Base-by-base conservation (phyloP, 2,888 invertebrate genomes). In the Apodemia mormo region DNA sequence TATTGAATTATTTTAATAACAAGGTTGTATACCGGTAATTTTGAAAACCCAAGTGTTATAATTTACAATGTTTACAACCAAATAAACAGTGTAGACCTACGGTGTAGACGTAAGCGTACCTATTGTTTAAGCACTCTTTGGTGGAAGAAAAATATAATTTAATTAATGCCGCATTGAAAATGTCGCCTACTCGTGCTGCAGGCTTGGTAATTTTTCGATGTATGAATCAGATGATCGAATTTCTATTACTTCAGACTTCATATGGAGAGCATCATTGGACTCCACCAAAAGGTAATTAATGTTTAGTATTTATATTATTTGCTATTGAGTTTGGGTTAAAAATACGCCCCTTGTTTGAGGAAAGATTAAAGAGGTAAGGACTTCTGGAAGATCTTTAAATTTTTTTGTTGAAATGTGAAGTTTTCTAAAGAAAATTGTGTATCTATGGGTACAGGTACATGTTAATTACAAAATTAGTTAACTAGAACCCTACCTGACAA, bases 241-340 rank as follows among this genome's bases (percentile, higher is more conserved):
- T 96, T 90, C 92, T 98, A 40, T 82, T 98, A 73, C 87, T 98
- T 77, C 97, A 98, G 92, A 96, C 98, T 14, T 97, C 98, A 0
- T 97, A 98, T 83, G 97, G 96, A 0, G 90, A 95, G 77, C 95
- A 96, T 85, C 98, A 98, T 82, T 99, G 99, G 98, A 97, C 98
- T 61, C 97, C 98, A 1, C 99, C 99, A 43, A 99, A 99, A 96
- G 98, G 98, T 94, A 89, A 72, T 29, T 54, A 49, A n/a, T 49
- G 2, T 49, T 14, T n/a, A 49, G 1, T 49, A 43, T 2, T 43
- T 9, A 43, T 8, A 7, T 45, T 12, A 10, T 45, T 45, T 45
- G 10, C 10, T 45, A 40, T 40, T 40, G 6, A 40, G 10, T 10
- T 45, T 0, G 10, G 10, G 10, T 45, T 1, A 45, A 10, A 9